Conservation (phyloP, 2,113 vertebrate species). For the Electrona antarctica region DNA sequence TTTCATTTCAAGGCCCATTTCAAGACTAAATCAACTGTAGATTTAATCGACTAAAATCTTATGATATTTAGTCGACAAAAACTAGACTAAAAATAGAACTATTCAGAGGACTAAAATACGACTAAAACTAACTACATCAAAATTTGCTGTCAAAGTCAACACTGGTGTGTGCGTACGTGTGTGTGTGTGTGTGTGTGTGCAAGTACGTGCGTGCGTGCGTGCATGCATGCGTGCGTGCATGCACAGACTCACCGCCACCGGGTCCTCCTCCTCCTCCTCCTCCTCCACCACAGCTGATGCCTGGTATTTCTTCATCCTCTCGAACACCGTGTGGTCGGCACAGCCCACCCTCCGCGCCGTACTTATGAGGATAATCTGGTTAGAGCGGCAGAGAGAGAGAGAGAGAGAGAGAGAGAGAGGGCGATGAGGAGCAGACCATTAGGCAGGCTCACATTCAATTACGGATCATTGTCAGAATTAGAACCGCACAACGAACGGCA, state of each 20-base stretch:
- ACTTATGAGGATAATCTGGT: slow-evolving; percentile 82
- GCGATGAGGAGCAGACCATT: slow-evolving; percentile 19
- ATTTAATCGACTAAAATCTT: too few relatives aligned
- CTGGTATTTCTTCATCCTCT: slow-evolving; percentile 83
- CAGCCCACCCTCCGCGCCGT: slow-evolving; percentile 94
- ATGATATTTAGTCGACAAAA: too few relatives aligned
- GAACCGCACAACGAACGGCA: too few relatives aligned
- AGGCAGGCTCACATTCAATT: slow-evolving; percentile 25
- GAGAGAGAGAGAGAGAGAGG: background rate
- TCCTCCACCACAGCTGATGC: slow-evolving; percentile 74
- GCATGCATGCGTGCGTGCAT: slow-evolving; percentile 10
- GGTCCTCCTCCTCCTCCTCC: slow-evolving; percentile 59
- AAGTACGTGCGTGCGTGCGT: background rate
- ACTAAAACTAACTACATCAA: too few relatives aligned
- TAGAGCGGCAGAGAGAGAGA: slow-evolving; percentile 16
- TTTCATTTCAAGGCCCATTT: too few relatives aligned
- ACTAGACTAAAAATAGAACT: too few relatives aligned
- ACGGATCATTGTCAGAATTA: slow-evolving; percentile 7
- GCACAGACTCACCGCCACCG: slow-evolving; percentile 60
- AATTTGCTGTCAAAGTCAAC: too few relatives aligned
- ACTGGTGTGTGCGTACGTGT: too few relatives aligned
- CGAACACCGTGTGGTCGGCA: slow-evolving; percentile 92
- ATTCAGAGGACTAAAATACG: too few relatives aligned
- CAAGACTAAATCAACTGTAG: too few relatives aligned
- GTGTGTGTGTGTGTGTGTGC: background rate